phyloP scores from a whole-genome alignment of 2,888 invertebrate genomes.

The Parnassius mnemosyne region DNA sequence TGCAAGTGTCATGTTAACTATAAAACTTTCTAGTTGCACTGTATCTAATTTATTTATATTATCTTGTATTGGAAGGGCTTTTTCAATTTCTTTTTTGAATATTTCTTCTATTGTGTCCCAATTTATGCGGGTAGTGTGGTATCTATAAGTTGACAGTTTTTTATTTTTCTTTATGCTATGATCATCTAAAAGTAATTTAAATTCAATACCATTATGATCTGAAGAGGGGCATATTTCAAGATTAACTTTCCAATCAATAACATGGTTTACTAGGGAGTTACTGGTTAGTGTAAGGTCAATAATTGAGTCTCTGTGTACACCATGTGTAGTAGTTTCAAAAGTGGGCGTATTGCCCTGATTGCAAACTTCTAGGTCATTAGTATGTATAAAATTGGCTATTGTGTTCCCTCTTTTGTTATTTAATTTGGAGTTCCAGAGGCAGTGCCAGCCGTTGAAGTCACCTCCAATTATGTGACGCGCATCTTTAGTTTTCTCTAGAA shows the following conservation, averaged over 20 bases:
- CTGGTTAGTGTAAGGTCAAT: conserved; percentile 4
- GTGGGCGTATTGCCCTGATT: conserved; percentile 1
- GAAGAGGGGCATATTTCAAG: background rate
- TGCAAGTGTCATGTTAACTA: background rate
- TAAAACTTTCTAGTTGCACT: background rate
- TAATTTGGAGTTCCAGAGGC: background rate
- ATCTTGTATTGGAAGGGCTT: background rate
- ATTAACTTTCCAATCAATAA: background rate
- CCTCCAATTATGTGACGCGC: background rate
- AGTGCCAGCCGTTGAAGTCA: conserved; percentile 3
- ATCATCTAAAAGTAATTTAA: background rate
- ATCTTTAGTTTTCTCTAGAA: background rate
- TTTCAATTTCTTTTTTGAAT: background rate
- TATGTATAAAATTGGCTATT: background rate
- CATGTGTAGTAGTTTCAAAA: conserved; percentile 3
- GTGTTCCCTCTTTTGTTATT: conserved; percentile 3
- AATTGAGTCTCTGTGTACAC: background rate
- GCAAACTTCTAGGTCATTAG: background rate
- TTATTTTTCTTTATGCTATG: background rate
- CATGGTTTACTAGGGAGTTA: background rate
- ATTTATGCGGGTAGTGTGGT: background rate
- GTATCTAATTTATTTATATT: background rate
- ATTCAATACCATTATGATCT: background rate
- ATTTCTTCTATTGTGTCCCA: background rate
- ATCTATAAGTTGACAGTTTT: conserved; percentile 1